A percentile compares a stretch with the other conserved stretches of the same genome.
phyloP scores from a whole-genome alignment of 2,113 vertebrate genomes.

The Haemorhous mexicanus region DNA sequence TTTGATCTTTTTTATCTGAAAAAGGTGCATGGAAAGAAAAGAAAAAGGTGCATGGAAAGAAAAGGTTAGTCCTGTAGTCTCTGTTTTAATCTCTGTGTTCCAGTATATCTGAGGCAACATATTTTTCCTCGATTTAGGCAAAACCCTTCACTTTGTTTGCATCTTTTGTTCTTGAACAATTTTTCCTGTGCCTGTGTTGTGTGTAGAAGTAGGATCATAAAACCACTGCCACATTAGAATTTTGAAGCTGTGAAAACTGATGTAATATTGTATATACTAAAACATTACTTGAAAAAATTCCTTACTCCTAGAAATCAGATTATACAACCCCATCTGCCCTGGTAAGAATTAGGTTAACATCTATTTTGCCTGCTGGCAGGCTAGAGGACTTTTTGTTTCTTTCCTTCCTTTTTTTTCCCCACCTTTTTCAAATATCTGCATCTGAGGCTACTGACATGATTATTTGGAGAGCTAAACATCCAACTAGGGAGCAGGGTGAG shows the following conservation, averaged over 20 bases:
- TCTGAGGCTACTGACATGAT: neutral
- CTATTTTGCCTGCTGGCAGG: neutral
- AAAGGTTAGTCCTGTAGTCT: neutral
- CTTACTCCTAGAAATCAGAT: conserved; percentile 12
- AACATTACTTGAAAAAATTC: neutral
- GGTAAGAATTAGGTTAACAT: conserved; percentile 5
- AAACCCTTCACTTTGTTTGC: rapidly evolving
- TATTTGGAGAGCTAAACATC: neutral
- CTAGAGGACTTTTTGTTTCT: neutral
- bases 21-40: neutral
- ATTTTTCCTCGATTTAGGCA: neutral
- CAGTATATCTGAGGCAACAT: neutral
- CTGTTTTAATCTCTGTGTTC: neutral
- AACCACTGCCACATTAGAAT: neutral
- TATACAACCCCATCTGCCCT: neutral
- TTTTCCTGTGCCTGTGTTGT: neutral
- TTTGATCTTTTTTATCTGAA: neutral
- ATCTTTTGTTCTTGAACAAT: neutral
- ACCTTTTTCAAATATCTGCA: neutral
- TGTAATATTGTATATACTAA: neutral
- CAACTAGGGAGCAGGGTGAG: neutral
- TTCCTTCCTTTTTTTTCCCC: rapidly evolving
- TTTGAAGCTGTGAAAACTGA: neutral
- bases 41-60: neutral
- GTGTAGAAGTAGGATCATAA: neutral